phyloP scores from a whole-genome alignment of 2,113 vertebrate genomes.

The Trichechus manatus region DNA sequence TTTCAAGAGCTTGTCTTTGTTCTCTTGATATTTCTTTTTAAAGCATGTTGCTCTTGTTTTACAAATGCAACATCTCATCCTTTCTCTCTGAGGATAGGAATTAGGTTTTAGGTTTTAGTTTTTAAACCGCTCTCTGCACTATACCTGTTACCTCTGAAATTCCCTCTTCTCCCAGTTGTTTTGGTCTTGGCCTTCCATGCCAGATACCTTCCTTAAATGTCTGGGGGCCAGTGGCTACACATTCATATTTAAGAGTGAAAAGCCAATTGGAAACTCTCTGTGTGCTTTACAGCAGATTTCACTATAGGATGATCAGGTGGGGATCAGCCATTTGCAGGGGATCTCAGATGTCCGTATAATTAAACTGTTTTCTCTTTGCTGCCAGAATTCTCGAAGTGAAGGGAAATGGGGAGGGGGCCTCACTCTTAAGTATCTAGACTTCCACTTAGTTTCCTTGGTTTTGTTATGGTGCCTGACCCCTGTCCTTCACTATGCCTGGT shows the following conservation, averaged over 20 bases:
- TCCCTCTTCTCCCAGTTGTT: background rate
- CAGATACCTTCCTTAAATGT: background rate
- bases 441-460: background rate
- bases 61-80: background rate
- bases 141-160: background rate
- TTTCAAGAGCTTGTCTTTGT: slow-evolving; percentile 3
- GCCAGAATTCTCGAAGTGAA: background rate
- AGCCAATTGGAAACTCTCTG: background rate
- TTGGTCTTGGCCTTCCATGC: background rate
- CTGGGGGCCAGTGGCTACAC: background rate
- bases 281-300: background rate
- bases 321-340: background rate
- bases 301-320: background rate
- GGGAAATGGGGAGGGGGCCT: background rate
- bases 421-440: background rate
- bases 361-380: slow-evolving; percentile 28
- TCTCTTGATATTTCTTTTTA: background rate
- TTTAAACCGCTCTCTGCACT: background rate
- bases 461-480: background rate
- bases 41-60: background rate
- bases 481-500: background rate
- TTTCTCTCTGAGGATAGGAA: background rate
- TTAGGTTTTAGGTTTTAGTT: background rate
- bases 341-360: background rate
- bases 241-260: background rate